These are phyloP conservation scores for Drosophila bipectinata DNA, from an alignment of 1,140 invertebrate genomes.

Conservation along the genomic window DNA sequence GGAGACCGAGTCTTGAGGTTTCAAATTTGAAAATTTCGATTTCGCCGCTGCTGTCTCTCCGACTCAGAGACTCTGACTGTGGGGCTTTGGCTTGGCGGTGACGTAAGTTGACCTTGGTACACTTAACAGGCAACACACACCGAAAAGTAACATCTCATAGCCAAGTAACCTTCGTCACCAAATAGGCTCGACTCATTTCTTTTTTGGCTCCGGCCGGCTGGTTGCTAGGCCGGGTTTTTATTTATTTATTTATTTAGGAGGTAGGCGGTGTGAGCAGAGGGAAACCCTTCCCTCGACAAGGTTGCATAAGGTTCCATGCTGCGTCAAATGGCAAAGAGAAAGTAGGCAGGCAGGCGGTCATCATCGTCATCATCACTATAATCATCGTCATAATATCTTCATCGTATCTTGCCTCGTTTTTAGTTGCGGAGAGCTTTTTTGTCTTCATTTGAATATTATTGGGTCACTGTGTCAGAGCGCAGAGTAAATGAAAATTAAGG, in stretches of 20 bases:
- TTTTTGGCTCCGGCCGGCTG: conserved; percentile 5
- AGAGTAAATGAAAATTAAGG: conserved; percentile 63
- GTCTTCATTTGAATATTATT: conserved; percentile 69
- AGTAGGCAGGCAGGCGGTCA: conserved; percentile 12
- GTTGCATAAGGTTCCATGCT: conserved; percentile 41
- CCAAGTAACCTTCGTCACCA: conserved; percentile 19
- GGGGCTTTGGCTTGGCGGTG: conserved; percentile 2
- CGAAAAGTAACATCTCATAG: conserved; percentile 5
- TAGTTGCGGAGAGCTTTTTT: conserved; percentile 1
- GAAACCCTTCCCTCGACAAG: background rate
- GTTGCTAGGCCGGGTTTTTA: conserved; percentile 42
- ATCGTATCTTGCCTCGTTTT: background rate
- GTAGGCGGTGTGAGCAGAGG: too few relatives aligned
- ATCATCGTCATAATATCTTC: conserved; percentile 1
- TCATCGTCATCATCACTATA: background rate
- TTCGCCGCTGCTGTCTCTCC: conserved; percentile 17
- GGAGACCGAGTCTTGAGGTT: conserved; percentile 11
- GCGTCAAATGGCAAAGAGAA: conserved; percentile 52
- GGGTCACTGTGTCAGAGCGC: conserved; percentile 73
- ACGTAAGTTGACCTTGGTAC: conserved; percentile 74
- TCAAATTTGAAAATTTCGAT: conserved; percentile 67
- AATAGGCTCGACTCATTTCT: conserved; percentile 30
- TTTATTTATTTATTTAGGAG: conserved; percentile 6
- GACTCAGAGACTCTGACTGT: conserved; percentile 8
- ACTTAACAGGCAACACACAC: conserved; percentile 50